A percentile compares a stretch with the other conserved stretches of the same genome.
phyloP scores from a whole-genome alignment of 2,888 invertebrate species.

The Epicampocera succincta region DNA sequence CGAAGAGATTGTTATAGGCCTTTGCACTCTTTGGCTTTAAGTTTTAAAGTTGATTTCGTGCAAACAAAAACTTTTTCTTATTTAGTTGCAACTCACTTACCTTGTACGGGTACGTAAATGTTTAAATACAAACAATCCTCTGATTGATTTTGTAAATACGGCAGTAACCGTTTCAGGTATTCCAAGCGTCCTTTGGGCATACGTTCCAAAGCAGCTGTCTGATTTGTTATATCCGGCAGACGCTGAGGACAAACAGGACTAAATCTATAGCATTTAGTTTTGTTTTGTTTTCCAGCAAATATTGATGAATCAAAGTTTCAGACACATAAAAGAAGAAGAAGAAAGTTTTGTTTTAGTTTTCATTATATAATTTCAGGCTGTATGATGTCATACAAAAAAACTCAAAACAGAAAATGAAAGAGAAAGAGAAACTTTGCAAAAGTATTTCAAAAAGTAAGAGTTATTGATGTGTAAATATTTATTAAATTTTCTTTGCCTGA shows the following conservation, averaged over 20 bases:
- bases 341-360: conserved; percentile 47
- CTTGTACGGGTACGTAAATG: conserved; percentile 97
- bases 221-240: conserved; percentile 92
- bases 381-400: conserved; percentile 10
- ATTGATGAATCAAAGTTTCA: not conserved
- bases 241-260: conserved; percentile 96
- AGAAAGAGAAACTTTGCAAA: not conserved
- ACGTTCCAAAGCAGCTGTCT: conserved; percentile 89
- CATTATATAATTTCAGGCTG: not conserved
- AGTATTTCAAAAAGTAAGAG: not conserved
- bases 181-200: conserved; percentile 95
- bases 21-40: no score
- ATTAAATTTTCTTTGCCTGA: conserved; percentile 35
- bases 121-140: conserved; percentile 99
- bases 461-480: conserved; percentile 60
- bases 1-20: no score
- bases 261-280: conserved; percentile 82
- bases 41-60: not conserved
- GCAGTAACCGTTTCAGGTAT: conserved; percentile 92
- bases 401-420: not conserved
- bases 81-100: conserved; percentile 84
- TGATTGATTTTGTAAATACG: conserved; percentile 93
- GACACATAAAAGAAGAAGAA: conserved; percentile 47
- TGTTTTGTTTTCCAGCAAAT: not conserved
- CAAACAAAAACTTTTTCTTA: not conserved